A percentile compares a stretch with the other conserved stretches of the same genome.
phyloP scores from a whole-genome alignment of 2,797 vertebrate species.

The Halcyon leucocephala region DNA sequence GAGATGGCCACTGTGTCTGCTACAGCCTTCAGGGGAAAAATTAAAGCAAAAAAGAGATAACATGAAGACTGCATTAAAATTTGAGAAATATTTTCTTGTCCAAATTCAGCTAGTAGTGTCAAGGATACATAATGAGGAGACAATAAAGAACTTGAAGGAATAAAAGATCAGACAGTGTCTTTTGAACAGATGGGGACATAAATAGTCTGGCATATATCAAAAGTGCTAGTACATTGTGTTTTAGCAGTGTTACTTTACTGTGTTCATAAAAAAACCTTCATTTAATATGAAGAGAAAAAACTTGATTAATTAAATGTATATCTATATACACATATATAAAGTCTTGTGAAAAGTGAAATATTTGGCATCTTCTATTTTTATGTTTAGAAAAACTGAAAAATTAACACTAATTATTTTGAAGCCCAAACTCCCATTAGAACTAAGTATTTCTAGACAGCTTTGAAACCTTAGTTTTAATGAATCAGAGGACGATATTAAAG shows the following conservation, averaged over 20 bases:
- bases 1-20: background rate
- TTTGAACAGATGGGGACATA: conserved; percentile 51
- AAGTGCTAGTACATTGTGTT: conserved; percentile 25
- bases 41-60: conserved; percentile 2
- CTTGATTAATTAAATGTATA: background rate
- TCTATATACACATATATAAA: conserved; percentile 37
- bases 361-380: conserved; percentile 56
- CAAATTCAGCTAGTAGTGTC: background rate
- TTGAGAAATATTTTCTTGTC: conserved; percentile 29
- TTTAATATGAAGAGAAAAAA: background rate
- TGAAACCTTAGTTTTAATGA: background rate
- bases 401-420: background rate
- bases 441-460: background rate
- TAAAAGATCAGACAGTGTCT: conserved; percentile 8
- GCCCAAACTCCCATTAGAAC: background rate
- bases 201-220: conserved; percentile 57
- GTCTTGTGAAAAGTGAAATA: conserved; percentile 39
- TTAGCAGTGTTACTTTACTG: conserved; percentile 2
- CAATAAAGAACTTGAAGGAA: conserved; percentile 23
- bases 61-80: background rate
- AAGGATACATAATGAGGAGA: conserved; percentile 14
- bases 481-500: conserved; percentile 22
- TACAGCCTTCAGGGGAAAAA: background rate
- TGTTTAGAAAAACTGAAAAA: conserved; percentile 51
- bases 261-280: conserved; percentile 3